phyloP scores from a whole-genome alignment of 2,888 invertebrate genomes.

The Catotricha subobsoleta region DNA sequence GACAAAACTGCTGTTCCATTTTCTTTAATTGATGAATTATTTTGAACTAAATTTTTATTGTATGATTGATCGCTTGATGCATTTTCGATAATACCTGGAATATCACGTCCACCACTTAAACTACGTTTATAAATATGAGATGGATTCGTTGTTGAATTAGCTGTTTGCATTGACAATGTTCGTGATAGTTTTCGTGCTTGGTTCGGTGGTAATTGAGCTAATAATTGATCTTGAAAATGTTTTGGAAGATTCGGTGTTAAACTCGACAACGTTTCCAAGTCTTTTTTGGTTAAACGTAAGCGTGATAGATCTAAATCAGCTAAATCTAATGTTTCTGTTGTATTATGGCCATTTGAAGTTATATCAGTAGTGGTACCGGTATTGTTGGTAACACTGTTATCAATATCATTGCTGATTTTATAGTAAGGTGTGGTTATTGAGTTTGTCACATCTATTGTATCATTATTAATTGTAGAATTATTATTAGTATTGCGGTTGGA shows the following conservation, averaged over 20 bases:
- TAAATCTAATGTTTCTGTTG: conserved; percentile 30
- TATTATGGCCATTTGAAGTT: conserved; percentile 3
- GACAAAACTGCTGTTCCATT: neutral
- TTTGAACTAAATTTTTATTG: conserved; percentile 12
- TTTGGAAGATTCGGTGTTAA: conserved; percentile 53
- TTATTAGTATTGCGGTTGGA: conserved; percentile 10
- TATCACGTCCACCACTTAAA: conserved; percentile 27
- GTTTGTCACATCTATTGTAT: too few species aligned
- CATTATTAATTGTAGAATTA: conserved; percentile 7
- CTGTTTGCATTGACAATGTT: conserved; percentile 22
- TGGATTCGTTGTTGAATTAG: conserved; percentile 15
- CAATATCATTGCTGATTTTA: conserved; percentile 1
- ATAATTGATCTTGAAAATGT: conserved; percentile 49
- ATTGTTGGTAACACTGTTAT: conserved; percentile 1
- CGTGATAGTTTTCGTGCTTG: conserved; percentile 44
- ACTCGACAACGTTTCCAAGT: conserved; percentile 47
- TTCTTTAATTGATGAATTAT: neutral
- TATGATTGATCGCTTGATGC: neutral
- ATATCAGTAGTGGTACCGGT: neutral
- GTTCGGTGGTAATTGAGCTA: conserved; percentile 49
- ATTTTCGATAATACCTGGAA: neutral
- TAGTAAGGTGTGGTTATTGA: conserved; percentile 4
- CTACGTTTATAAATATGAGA: conserved; percentile 25
- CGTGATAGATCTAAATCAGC: conserved; percentile 49
- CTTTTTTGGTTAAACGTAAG: conserved; percentile 48